Conservation (phyloP, 1,140 invertebrate species). For the Panonychus citri region DNA sequence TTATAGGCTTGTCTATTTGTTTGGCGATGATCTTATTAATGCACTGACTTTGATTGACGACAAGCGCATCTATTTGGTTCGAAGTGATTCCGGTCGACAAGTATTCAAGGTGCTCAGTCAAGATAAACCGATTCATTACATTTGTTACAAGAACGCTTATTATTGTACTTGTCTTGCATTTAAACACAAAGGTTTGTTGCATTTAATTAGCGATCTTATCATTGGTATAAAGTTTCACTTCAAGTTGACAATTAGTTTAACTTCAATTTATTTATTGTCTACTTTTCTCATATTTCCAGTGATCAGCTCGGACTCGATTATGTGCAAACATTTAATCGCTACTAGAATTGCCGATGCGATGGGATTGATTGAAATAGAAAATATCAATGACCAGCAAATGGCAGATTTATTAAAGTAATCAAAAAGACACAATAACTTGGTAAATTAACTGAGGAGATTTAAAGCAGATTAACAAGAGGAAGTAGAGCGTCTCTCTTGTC, state of each 20-base stretch:
- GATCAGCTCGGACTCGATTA: not conserved
- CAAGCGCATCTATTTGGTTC: not conserved
- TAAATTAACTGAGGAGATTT: too few species aligned
- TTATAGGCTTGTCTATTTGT: not conserved
- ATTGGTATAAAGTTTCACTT: not conserved
- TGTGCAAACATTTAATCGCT: not conserved
- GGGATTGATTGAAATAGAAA: not conserved
- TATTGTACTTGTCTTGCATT: not conserved
- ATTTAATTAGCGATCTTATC: not conserved
- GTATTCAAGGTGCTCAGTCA: not conserved
- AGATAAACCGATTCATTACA: not conserved
- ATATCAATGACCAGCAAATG: too few species aligned
- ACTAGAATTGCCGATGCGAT: not conserved
- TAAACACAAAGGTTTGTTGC: not conserved
- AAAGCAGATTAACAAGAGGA: too few species aligned
- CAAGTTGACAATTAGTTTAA: not conserved
- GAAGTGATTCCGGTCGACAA: not conserved
- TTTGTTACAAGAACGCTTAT: not conserved
- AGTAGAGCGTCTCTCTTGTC: too few species aligned
- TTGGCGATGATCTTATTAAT: not conserved
- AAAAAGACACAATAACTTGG: too few species aligned
- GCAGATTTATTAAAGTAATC: too few species aligned
- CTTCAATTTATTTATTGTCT: not conserved
- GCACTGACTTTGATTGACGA: not conserved
- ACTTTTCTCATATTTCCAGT: not conserved